Evolutionary conservation across 1,140 invertebrate species (phyloP), one percentile per base, ranked within the genome.

Genomic region (Hypothenemus hampei): DNA sequence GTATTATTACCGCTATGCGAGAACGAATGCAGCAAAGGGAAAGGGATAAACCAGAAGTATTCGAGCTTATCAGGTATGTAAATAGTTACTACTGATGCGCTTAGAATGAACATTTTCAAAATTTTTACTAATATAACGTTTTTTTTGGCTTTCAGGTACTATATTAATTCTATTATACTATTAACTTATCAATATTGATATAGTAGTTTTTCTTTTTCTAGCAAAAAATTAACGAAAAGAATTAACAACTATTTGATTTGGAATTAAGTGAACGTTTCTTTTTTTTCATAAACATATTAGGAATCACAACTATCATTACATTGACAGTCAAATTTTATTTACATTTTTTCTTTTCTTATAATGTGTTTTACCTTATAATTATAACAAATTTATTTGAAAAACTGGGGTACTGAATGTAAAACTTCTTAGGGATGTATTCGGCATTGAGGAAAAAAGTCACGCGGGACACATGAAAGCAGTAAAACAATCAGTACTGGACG

Each of bases 1-100:
- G 91, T 60, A 97, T 99, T 64, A 98, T 99, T 65, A 97, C 91
- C 18, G 97, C 95, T 0, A 99, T 99, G 93, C 96, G 97, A 65
- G 96, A 99, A 64, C 78, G 96, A 40, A 99, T 99, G 97, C 98
- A 98, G 72, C 90, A 96, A 61, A 78, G 97, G 3, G 97, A 99
- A 70, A 77, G 87, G 55, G 96, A 98, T 69, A 98, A 97, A 71
- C 95, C 96, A 6, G 97, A 99, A 79, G 97, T 99, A 62, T 99
- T 99, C 76, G 94, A 98, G 73, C 82, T 98, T 18, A 99, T 99
- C 70, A 90, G 92, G 92, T 94, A 84, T 78, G 75, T 46, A 31
- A 50, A 16, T 16, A 43, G 7, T 20, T 36, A 16, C 19, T 15
- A 31, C 8, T 13, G 3, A 11, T 31, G 26, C 13, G 26, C 1